Percentiles rank a stretch among this genome's conserved stretches.
These are phyloP conservation scores for Heterodera schachtii DNA, from an alignment of 1,140 invertebrate genomes.

Conservation along the genomic window DNA sequence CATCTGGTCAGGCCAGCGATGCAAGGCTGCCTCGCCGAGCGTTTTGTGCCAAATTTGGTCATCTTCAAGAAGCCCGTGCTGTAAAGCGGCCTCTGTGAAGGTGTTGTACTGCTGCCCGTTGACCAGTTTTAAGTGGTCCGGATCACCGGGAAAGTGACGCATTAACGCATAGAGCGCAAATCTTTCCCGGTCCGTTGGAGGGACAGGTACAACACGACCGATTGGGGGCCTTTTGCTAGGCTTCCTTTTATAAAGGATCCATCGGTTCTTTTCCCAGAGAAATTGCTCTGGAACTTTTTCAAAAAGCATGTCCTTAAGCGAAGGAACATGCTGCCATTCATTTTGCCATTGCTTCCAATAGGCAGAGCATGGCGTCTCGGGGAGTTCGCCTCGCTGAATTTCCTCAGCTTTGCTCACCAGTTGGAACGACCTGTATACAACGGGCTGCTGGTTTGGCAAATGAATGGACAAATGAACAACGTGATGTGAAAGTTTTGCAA, in stretches of 20 bases:
- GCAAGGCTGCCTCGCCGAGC: background rate
- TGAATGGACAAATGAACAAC: slow-evolving; percentile 9
- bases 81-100: no score
- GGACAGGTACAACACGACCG: background rate
- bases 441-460: slow-evolving; percentile 3
- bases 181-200: background rate
- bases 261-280: no score
- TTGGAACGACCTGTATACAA: background rate
- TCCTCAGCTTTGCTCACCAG: background rate
- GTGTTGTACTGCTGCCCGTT: no score
- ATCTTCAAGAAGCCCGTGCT: no score
- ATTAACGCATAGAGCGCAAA: slow-evolving; percentile 7
- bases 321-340: background rate
- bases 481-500: background rate
- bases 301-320: no score
- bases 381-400: background rate
- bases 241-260: background rate
- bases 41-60: no score
- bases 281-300: no score
- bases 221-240: background rate
- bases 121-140: no score
- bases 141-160: background rate
- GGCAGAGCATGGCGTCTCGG: background rate
- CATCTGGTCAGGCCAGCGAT: background rate
- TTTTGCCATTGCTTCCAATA: slow-evolving; percentile 15